A percentile compares a stretch with the other conserved stretches of the same genome.
phyloP scores from a whole-genome alignment of 2,888 invertebrate genomes.

The Galeopsomyia nigrocyanea region DNA sequence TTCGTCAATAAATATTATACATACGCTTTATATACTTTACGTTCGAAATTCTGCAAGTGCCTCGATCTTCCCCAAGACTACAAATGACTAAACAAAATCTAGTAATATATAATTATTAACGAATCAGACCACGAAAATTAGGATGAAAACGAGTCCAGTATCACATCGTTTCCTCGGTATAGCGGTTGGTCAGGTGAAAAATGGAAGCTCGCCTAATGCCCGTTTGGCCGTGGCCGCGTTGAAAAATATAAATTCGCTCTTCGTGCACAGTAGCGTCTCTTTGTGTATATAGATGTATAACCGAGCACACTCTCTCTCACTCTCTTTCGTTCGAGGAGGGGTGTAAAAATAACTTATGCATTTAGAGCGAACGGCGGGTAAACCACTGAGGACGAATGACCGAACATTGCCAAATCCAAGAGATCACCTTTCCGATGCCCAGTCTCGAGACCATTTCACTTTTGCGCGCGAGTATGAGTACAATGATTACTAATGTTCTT shows the following conservation, averaged over 20 bases:
- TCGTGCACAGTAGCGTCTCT: no score
- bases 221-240: conserved; percentile 66
- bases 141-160: background rate
- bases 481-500: no score
- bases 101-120: no score
- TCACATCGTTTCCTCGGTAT: background rate
- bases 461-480: no score
- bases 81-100: no score
- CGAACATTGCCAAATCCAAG: conserved; percentile 57
- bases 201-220: conserved; percentile 36
- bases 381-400: conserved; percentile 50
- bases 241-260: conserved; percentile 55
- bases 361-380: conserved; percentile 59
- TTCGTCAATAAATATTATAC: no score
- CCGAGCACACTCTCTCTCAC: background rate
- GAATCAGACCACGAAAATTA: no score
- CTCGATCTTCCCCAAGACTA: no score
- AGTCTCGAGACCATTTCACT: background rate
- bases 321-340: background rate
- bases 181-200: background rate
- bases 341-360: conserved; percentile 59
- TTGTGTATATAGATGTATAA: no score
- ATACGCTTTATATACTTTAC: no score
- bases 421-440: conserved; percentile 57
- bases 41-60: no score